Conservation (phyloP, 2,888 invertebrate genomes). For the Scaptomyza tumidula region DNA sequence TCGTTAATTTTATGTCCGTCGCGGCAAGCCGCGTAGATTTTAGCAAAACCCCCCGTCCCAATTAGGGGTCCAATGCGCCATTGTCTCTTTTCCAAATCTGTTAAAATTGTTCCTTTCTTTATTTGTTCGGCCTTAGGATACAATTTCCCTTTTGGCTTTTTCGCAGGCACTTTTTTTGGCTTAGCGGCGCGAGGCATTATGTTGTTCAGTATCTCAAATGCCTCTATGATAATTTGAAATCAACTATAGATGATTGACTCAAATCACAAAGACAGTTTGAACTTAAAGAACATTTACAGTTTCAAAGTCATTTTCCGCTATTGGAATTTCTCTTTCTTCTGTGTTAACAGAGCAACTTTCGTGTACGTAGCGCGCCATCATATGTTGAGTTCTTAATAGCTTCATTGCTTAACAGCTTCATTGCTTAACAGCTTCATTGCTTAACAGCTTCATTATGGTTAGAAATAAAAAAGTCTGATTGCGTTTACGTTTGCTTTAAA, state of each 20-base stretch:
- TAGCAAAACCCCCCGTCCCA: conserved; percentile 96
- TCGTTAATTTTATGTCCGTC: conserved; percentile 85
- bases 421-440: no score
- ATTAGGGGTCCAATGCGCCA: conserved; percentile 96
- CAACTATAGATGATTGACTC: background rate
- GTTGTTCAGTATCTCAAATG: background rate
- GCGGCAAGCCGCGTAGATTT: conserved; percentile 91
- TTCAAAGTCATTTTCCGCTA: background rate
- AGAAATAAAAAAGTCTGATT: no score
- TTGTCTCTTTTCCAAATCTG: conserved; percentile 90
- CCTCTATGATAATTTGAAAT: background rate
- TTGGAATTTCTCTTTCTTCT: no score
- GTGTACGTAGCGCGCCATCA: no score
- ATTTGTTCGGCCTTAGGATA: conserved; percentile 71
- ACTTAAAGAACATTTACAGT: background rate
- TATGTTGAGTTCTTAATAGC: no score
- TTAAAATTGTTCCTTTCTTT: conserved; percentile 89
- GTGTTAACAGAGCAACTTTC: no score
- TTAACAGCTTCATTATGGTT: no score
- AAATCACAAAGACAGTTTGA: background rate
- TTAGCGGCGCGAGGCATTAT: conserved; percentile 76
- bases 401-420: no score
- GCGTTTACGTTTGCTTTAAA: background rate
- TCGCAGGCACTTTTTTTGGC: conserved; percentile 59
- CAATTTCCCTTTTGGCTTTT: conserved; percentile 49